Conservation (phyloP, 2,113 vertebrate species). For the Limnothrissa miodon region DNA sequence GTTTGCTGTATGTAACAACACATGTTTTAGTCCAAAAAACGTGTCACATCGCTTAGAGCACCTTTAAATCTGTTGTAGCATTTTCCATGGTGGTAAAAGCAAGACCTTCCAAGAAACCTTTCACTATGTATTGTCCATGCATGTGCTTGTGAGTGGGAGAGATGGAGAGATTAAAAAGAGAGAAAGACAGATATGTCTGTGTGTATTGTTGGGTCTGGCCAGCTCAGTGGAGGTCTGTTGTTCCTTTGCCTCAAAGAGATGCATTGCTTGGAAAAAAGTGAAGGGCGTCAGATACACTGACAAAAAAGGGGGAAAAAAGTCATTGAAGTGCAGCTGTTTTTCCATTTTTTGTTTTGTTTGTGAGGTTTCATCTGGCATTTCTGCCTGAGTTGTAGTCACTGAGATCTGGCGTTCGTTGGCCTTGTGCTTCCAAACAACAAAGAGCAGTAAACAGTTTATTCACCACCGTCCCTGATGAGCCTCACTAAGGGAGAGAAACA, state of each 20-base stretch:
- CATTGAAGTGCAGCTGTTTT: constrained; percentile 36
- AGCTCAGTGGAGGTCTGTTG: constrained; percentile 18
- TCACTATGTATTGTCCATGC: not conserved
- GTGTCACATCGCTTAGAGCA: no score
- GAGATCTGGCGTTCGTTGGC: constrained; percentile 40
- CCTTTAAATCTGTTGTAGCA: not conserved
- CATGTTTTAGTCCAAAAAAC: no score
- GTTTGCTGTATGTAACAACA: no score
- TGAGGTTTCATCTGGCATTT: constrained; percentile 40
- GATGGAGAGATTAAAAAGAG: constrained; percentile 16
- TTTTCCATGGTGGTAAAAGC: not conserved
- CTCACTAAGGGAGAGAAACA: constrained; percentile 38
- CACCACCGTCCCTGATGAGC: constrained; percentile 27
- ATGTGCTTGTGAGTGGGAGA: not conserved
- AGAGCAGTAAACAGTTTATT: constrained; percentile 45
- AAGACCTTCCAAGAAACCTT: constrained; percentile 9
- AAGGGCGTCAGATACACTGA: constrained; percentile 4
- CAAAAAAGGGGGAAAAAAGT: not conserved
- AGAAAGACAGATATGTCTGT: constrained; percentile 35
- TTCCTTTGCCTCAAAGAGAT: constrained; percentile 24
- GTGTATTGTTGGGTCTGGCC: constrained; percentile 13
- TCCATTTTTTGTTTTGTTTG: constrained; percentile 37
- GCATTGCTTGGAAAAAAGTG: constrained; percentile 4
- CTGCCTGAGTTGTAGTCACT: constrained; percentile 44
- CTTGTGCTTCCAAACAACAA: constrained; percentile 41